Evolutionary conservation across 2,113 vertebrate species (phyloP).

Genomic region (Microtus pennsylvanicus): DNA sequence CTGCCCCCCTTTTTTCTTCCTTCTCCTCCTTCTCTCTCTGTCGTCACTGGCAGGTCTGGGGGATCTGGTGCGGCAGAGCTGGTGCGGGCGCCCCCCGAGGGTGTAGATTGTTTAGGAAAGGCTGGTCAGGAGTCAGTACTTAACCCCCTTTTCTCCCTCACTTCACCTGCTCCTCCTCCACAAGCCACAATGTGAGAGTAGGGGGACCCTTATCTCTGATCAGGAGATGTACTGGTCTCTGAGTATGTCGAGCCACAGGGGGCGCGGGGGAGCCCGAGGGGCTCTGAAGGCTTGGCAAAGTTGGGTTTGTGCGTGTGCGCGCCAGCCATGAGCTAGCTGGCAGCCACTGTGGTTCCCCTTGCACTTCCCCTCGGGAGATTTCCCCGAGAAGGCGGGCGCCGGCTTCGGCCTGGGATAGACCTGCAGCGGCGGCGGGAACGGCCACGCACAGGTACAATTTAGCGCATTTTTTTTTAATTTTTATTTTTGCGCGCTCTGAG

Average conservation of each 20-base stretch:
- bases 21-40: slow-evolving; percentile 48
- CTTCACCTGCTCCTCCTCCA: slow-evolving; percentile 2
- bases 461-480: slow-evolving; percentile 79
- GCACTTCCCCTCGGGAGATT: slow-evolving; percentile 75
- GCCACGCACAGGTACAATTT: slow-evolving; percentile 87
- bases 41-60: slow-evolving; percentile 80
- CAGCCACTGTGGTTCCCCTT: slow-evolving; percentile 74
- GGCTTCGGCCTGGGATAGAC: slow-evolving; percentile 69
- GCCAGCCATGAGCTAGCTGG: slow-evolving; percentile 51
- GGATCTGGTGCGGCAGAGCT: slow-evolving; percentile 68
- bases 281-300: slow-evolving; percentile 74
- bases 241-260: slow-evolving; percentile 69
- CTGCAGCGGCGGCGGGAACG: slow-evolving; percentile 74
- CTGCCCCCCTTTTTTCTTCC: neutral
- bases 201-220: slow-evolving; percentile 59
- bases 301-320: slow-evolving; percentile 78
- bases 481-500: slow-evolving; percentile 73
- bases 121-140: slow-evolving; percentile 37
- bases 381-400: slow-evolving; percentile 72
- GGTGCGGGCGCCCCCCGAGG: slow-evolving; percentile 51
- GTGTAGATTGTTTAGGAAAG: slow-evolving; percentile 57
- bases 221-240: slow-evolving; percentile 41
- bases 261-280: slow-evolving; percentile 66
- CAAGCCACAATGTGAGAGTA: neutral
- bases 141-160: neutral